phyloP scores from a whole-genome alignment of 2,113 vertebrate genomes.

The Canis aureus region DNA sequence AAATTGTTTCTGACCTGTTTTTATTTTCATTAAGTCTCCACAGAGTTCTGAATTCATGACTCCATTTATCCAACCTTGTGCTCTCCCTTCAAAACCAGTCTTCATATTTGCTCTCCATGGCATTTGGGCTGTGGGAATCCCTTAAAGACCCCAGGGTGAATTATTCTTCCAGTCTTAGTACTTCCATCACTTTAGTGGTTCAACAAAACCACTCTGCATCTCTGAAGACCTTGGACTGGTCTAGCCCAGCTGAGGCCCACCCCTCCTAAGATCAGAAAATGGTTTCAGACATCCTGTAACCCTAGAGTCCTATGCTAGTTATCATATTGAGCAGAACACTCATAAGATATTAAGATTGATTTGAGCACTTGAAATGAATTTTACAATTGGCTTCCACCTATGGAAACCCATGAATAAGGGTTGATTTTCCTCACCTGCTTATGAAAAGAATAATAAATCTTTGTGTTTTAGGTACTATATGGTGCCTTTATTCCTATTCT shows the following conservation, averaged over 20 bases:
- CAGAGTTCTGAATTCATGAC: background rate
- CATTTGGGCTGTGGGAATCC: background rate
- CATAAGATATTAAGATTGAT: background rate
- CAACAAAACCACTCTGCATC: background rate
- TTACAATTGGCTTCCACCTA: slow-evolving; percentile 26
- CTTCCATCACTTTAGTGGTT: background rate
- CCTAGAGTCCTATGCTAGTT: background rate
- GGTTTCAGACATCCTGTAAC: background rate
- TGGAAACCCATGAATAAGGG: background rate
- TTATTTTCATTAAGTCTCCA: background rate
- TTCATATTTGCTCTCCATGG: background rate
- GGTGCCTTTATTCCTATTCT: background rate
- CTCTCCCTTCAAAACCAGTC: background rate
- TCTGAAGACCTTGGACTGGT: background rate
- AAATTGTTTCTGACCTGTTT: background rate
- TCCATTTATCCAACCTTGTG: background rate
- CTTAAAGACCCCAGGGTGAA: background rate
- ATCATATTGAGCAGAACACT: background rate
- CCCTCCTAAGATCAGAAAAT: background rate
- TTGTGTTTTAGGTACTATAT: background rate
- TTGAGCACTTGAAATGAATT: background rate
- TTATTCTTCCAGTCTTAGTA: background rate
- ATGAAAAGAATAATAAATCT: background rate
- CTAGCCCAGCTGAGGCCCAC: background rate
- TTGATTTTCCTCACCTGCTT: background rate